Evolutionary conservation across 2,888 invertebrate genomes (phyloP).

Genomic region (Caenorhabditis becei): DNA sequence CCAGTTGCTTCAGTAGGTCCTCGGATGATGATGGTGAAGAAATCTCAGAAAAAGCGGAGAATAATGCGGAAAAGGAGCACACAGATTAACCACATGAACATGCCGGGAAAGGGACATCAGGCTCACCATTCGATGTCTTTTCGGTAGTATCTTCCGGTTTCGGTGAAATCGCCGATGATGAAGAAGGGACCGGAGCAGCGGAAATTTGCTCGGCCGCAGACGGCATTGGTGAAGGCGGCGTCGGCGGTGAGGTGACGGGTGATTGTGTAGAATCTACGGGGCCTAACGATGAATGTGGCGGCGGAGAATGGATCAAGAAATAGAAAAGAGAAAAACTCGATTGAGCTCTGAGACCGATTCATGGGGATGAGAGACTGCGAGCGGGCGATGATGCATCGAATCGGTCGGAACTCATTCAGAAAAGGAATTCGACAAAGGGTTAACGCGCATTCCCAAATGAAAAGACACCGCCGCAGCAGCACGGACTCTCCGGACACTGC

Average conservation of each 20-base stretch:
- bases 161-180: slow-evolving; percentile 21
- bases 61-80: slow-evolving; percentile 15
- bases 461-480: background rate
- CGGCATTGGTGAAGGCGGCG: slow-evolving; percentile 22
- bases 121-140: slow-evolving; percentile 53
- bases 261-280: slow-evolving; percentile 45
- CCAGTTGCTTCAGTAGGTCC: too few relatives aligned
- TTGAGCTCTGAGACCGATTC: background rate
- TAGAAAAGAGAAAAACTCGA: slow-evolving; percentile 14
- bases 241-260: slow-evolving; percentile 38
- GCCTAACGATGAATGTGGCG: slow-evolving; percentile 36
- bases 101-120: slow-evolving; percentile 36
- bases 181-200: background rate
- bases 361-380: slow-evolving; percentile 13
- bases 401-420: slow-evolving; percentile 19
- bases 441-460: slow-evolving; percentile 54
- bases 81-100: slow-evolving; percentile 27
- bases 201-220: slow-evolving; percentile 17
- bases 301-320: background rate
- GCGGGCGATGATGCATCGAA: slow-evolving; percentile 3
- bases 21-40: background rate
- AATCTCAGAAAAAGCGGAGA: background rate
- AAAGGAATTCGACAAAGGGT: slow-evolving; percentile 46
- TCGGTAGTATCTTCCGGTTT: slow-evolving; percentile 26
- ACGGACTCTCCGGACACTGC: too few relatives aligned